Evolutionary conservation across 2,113 vertebrate genomes (phyloP).

Genomic region (chimpanzee (Pan troglodytes)): DNA sequence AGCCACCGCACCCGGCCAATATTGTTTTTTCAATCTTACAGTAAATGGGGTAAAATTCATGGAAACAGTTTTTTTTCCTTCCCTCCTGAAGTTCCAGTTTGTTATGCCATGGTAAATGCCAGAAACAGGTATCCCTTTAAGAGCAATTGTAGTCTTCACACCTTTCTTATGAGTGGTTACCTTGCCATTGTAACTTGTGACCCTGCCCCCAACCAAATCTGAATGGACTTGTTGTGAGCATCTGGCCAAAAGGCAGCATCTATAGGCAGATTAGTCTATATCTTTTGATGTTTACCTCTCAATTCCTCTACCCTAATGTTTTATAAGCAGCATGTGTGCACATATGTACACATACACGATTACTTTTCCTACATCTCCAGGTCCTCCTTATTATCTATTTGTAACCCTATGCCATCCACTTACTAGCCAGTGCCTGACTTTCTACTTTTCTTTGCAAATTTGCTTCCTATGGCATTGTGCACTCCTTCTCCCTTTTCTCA

Average conservation of each 20-base stretch:
- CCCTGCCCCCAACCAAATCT: neutral
- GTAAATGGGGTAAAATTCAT: neutral
- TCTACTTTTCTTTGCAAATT: conserved; percentile 12
- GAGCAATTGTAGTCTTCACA: neutral
- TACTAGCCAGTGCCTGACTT: neutral
- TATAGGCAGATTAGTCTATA: neutral
- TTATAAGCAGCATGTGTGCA: neutral
- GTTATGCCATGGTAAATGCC: neutral
- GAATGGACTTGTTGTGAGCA: neutral
- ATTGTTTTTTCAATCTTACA: neutral
- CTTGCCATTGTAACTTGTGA: neutral
- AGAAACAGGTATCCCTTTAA: neutral
- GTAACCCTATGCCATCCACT: neutral
- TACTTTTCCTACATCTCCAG: neutral
- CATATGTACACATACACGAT: neutral
- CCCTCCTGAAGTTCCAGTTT: neutral
- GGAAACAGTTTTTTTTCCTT: neutral
- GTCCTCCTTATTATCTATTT: neutral
- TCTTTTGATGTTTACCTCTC: neutral
- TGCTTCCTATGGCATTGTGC: neutral
- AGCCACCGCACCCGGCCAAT: neutral
- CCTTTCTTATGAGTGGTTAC: neutral
- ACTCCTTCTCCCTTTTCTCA: neutral
- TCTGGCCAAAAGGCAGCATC: neutral
- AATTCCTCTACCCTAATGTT: neutral